Evolutionary conservation across 2,113 vertebrate species (phyloP).

Genomic region (Choloepus hoffmanni): DNA sequence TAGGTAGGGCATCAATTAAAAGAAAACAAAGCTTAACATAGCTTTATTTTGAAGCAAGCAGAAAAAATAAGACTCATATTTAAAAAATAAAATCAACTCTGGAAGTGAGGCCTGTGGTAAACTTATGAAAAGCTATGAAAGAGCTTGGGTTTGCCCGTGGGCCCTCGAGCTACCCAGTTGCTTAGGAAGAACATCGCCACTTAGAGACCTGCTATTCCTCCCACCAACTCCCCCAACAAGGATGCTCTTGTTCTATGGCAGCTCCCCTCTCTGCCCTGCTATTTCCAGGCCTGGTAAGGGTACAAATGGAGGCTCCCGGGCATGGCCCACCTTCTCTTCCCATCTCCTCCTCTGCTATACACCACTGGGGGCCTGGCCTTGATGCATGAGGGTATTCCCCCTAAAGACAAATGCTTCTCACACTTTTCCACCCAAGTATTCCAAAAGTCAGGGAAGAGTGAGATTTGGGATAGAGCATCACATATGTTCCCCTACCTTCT

Average conservation of each 20-base stretch:
- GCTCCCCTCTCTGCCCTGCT: not conserved
- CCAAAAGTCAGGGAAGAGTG: not conserved
- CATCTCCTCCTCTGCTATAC: not conserved
- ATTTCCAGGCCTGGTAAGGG: not conserved
- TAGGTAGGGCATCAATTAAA: not conserved
- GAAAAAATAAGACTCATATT: not conserved
- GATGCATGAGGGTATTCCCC: not conserved
- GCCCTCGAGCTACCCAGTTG: not conserved
- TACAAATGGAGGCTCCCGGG: too few relatives aligned
- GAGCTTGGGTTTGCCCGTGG: not conserved
- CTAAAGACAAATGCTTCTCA: not conserved
- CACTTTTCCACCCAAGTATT: not conserved
- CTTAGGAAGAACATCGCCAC: not conserved
- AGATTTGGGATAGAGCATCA: not conserved
- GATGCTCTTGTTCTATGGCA: not conserved
- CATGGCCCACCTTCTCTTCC: accelerated
- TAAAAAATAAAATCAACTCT: constrained; percentile 21
- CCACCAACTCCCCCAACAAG: accelerated
- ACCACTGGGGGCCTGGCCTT: too few relatives aligned
- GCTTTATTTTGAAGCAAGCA: constrained; percentile 29
- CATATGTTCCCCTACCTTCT: accelerated
- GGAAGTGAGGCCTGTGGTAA: not conserved
- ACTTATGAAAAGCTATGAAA: not conserved
- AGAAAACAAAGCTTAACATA: constrained; percentile 35
- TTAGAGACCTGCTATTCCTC: not conserved